Base-by-base conservation (phyloP, 2,113 vertebrate species). In the Colossoma macropomum region DNA sequence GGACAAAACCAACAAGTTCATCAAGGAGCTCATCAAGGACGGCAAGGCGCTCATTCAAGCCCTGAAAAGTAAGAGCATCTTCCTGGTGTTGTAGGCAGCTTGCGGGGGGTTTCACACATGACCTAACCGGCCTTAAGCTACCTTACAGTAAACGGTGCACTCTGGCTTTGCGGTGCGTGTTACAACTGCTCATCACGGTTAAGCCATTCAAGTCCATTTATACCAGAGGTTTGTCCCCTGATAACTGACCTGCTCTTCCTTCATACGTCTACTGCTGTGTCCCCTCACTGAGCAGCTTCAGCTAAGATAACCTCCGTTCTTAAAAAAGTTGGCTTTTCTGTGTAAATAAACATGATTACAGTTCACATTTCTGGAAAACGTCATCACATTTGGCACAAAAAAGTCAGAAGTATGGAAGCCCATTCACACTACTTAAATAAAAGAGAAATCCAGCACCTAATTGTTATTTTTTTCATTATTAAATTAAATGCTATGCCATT, bases 1-100 rank as follows among this genome's bases (percentile, higher is more conserved):
- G 94, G 97, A 99, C 88, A 99, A 97, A 92, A 99, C 97, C 89
- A 99, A 97, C 92, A 99, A 98, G 95, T 99, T 99, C 93, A 99
- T 99, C 93, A 99, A 99, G 92, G 97, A 98, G 92, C 96, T 99
- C 77, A 96, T 98, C 81, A 99, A 98, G 89, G 97, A 98, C 86
- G 97, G 97, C 52, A 99, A 97, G 91, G 95, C 96, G 15, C 95
- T 98, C 54, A 94, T 98, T 87, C 95, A 93, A 83, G 96, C 97
- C 38, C 91, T 97, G 74, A 98, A 96, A 93, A 96, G 97, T 99
- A 94, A 97, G 97, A 89, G 3, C 28, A 45, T 69, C 66, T 69
- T 16, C 34, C 1, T 23, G 9, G 38, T 69, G 28, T 68, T 70
- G 12, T 19, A n/a, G 32, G 21, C 56, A 60, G 28, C 27, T 13